These are phyloP conservation scores for Heliconius ethilla DNA, from an alignment of 2,888 invertebrate genomes.

Conservation along the genomic window DNA sequence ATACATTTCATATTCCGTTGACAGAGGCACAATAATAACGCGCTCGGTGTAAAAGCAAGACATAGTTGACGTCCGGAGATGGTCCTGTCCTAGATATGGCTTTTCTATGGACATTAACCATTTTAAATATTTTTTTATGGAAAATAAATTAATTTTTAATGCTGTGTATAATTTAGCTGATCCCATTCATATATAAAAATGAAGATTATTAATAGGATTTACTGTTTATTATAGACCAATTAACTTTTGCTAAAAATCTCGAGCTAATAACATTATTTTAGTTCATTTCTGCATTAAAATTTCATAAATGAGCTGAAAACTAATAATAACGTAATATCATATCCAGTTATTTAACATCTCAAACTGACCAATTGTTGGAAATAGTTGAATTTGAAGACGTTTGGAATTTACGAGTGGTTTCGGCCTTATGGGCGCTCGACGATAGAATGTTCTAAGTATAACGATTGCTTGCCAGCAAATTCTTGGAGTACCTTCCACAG, in stretches of 20 bases:
- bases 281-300: neutral
- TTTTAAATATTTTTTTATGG: neutral
- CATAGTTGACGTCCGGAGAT: conserved; percentile 67
- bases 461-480: conserved; percentile 71
- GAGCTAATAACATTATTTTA: no score
- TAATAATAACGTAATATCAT: conserved; percentile 22
- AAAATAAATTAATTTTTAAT: neutral
- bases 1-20: conserved; percentile 83
- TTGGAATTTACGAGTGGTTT: conserved; percentile 76
- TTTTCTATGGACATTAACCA: neutral
- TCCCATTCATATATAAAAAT: neutral
- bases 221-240: no score
- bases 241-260: no score
- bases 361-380: conserved; percentile 74
- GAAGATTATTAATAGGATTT: neutral
- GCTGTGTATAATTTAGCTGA: no score
- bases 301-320: neutral
- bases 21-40: conserved; percentile 82
- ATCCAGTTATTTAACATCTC: conserved; percentile 57
- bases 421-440: conserved; percentile 73
- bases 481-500: conserved; percentile 54
- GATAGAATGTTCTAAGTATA: conserved; percentile 69
- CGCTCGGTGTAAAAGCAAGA: conserved; percentile 75
- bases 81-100: neutral
- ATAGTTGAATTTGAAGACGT: conserved; percentile 81